Evolutionary conservation across 2,888 invertebrate genomes (phyloP).

Genomic region (Tridacna gigas): DNA sequence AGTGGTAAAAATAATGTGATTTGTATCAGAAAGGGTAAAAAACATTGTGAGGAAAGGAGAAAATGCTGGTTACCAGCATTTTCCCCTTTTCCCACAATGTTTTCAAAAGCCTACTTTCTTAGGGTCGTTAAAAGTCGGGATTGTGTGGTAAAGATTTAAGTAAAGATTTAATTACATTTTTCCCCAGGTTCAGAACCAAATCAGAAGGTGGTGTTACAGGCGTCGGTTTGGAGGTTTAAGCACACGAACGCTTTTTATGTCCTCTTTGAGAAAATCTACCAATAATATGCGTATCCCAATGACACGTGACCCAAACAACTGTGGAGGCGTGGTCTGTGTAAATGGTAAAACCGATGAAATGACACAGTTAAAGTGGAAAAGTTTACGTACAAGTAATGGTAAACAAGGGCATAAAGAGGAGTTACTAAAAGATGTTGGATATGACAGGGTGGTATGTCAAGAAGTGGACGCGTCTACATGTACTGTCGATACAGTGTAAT

Average conservation of each 20-base stretch:
- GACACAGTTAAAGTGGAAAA: slow-evolving; percentile 15
- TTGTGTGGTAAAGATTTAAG: too few relatives aligned
- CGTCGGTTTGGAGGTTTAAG: slow-evolving; percentile 36
- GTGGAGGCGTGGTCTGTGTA: background rate
- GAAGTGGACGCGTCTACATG: slow-evolving; percentile 3
- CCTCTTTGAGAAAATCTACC: slow-evolving; percentile 58
- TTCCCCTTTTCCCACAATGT: too few relatives aligned
- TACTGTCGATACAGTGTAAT: slow-evolving; percentile 11
- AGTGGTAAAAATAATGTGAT: too few relatives aligned
- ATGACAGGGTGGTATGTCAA: slow-evolving; percentile 5
- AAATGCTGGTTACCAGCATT: too few relatives aligned
- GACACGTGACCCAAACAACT: slow-evolving; percentile 30
- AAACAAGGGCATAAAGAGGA: background rate
- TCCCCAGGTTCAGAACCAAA: slow-evolving; percentile 51
- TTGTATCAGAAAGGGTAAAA: too few relatives aligned
- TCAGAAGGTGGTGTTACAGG: slow-evolving; percentile 43
- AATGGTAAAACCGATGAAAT: slow-evolving; percentile 10
- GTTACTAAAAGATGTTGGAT: background rate
- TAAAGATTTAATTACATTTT: background rate
- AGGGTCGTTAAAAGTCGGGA: too few relatives aligned
- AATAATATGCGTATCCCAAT: slow-evolving; percentile 40
- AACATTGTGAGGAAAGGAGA: too few relatives aligned
- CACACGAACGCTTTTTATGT: slow-evolving; percentile 52
- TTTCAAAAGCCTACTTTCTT: too few relatives aligned
- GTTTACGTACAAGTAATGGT: background rate